Base-by-base conservation (phyloP, 2,113 vertebrate genomes). In the Caloenas nicobarica region DNA sequence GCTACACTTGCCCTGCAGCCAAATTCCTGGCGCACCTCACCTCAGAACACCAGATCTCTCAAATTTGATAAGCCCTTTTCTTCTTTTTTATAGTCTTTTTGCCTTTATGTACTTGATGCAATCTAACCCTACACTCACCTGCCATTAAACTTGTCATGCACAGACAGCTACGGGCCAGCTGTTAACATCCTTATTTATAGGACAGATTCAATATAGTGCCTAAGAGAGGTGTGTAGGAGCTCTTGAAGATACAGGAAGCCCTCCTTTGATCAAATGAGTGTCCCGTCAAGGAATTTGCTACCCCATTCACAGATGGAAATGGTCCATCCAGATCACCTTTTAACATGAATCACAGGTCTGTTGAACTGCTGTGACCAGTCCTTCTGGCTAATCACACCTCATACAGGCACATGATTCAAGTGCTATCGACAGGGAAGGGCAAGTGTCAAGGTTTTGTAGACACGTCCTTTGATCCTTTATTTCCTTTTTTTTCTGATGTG, bases 21-120 rank as follows among this genome's bases (percentile, higher is more conserved):
- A 91, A 92, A 96, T 94, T 95, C 96, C 93, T 84, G 65, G 53
- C 73, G 26, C 76, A 86, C 56, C 77, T 92, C 69, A 68, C 34
- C 24, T 54, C 17, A 38, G 90, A 94, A 89, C 80, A 86, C 25
- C 65, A 95, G 86, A 93, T 95, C 65, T 70, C 86, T 74, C 66
- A 23, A 65, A 7, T 79, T 74, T 91, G 92, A 92, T 93, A 94
- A 93, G 48, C 11, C 6, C 38, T 71, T 66, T 60, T 28, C 69
- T 66, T 64, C 46, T 81, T 70, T 93, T 87, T 82, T 76, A 34
- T 53, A 72, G 73, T 38, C 23, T 58, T 21, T 51, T 51, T 1
- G 3, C n/a, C 57, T 92, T 86, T 40, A 22, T 22, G 51, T 33
- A 10, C 38, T 60, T 76, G 94, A 71, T 4, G 5, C 46, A 34